phyloP scores from a whole-genome alignment of 2,113 vertebrate genomes.

The Antigone vipio region DNA sequence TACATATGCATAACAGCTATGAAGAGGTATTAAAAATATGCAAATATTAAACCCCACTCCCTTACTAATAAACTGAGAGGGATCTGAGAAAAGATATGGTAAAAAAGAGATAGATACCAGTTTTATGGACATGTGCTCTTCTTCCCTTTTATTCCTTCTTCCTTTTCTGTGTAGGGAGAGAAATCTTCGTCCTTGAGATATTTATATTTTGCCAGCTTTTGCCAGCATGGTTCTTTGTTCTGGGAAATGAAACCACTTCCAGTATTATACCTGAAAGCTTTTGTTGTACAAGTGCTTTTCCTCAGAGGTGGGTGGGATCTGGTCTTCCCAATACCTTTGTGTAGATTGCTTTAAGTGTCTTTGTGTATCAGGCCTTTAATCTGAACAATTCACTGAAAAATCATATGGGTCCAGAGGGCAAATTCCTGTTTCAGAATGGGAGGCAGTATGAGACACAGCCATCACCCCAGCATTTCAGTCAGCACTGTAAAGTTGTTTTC shows the following conservation, averaged over 20 bases:
- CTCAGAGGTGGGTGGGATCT: neutral
- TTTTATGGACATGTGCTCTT: neutral
- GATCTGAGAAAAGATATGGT: neutral
- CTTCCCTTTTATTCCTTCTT: neutral
- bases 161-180: neutral
- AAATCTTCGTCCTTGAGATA: neutral
- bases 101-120: neutral
- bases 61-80: neutral
- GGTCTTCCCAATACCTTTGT: neutral
- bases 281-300: neutral
- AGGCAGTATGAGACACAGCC: neutral
- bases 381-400: neutral
- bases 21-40: neutral
- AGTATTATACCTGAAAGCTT: neutral
- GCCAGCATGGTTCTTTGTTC: neutral
- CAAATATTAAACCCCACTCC: neutral
- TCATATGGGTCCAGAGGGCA: neutral
- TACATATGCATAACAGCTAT: neutral
- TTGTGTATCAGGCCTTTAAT: neutral
- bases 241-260: neutral
- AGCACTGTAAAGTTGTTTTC: neutral
- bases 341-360: neutral
- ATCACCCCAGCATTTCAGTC: neutral
- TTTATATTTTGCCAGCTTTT: neutral
- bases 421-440: neutral